Evolutionary conservation across 2,797 vertebrate genomes (phyloP).

Genomic region (Meda fulgida): DNA sequence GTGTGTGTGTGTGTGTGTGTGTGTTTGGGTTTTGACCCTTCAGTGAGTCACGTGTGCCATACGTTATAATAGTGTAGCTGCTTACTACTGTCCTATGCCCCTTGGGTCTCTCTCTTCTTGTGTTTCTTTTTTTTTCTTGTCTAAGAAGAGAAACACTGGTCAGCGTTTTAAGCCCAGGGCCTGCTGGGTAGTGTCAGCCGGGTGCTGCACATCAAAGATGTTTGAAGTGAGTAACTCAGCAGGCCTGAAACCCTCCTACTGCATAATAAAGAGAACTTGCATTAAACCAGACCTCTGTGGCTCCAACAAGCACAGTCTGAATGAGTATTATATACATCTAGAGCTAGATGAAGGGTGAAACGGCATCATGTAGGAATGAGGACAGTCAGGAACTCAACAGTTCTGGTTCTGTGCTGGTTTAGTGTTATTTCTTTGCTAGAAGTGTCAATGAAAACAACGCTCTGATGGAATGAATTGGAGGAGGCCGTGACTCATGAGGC

Average conservation of each 20-base stretch:
- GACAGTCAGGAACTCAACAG: too few species aligned
- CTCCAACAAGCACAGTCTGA: not conserved
- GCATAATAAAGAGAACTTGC: conserved; percentile 10
- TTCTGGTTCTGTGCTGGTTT: not conserved
- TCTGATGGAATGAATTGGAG: not conserved
- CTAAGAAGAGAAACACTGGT: conserved; percentile 24
- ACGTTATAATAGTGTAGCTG: not conserved
- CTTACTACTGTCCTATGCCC: conserved; percentile 25
- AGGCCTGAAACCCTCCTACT: conserved; percentile 2
- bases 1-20: conserved; percentile 30
- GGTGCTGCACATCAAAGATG: conserved; percentile 34
- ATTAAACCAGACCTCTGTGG: conserved; percentile 15
- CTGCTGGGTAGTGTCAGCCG: conserved; percentile 29
- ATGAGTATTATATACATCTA: not conserved
- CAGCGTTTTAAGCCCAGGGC: conserved; percentile 28
- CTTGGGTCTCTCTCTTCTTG: not conserved
- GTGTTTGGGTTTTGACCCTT: conserved; percentile 7
- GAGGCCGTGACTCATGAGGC: not conserved
- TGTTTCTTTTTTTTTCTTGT: not conserved
- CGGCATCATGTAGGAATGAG: too few species aligned
- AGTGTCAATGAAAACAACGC: not conserved
- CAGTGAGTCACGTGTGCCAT: conserved; percentile 15
- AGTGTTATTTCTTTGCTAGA: not conserved
- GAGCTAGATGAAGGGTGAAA: not conserved
- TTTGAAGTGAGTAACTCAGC: conserved; percentile 22